phyloP scores from a whole-genome alignment of 2,113 vertebrate genomes.

The Epinephelus cyanopodus region DNA sequence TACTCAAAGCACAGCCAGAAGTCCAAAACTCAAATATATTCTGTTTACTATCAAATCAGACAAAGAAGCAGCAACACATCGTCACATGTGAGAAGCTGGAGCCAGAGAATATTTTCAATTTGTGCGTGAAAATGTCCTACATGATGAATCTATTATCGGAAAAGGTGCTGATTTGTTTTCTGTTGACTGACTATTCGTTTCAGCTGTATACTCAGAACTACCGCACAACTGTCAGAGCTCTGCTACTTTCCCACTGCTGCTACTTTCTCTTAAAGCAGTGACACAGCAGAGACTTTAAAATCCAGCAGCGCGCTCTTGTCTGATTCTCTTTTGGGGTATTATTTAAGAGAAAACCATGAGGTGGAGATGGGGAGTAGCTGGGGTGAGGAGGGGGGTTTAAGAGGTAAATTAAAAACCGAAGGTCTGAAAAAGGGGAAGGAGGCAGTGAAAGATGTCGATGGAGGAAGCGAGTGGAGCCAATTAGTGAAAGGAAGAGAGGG shows the following conservation, averaged over 20 bases:
- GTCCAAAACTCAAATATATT: background rate
- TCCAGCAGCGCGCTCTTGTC: slow-evolving; percentile 33
- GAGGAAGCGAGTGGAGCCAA: slow-evolving; percentile 73
- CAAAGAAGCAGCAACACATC: background rate
- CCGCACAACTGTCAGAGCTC: background rate
- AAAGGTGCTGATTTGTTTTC: background rate
- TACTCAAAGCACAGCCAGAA: background rate
- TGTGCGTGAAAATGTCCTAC: background rate
- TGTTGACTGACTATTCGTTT: background rate
- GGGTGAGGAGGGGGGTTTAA: background rate
- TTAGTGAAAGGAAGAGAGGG: slow-evolving; percentile 80
- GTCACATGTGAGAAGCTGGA: background rate
- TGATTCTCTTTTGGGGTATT: slow-evolving; percentile 23
- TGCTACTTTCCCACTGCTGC: slow-evolving; percentile 5
- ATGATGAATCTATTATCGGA: background rate
- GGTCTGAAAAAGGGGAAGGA: slow-evolving; percentile 65
- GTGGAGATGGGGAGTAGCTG: background rate
- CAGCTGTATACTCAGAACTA: background rate
- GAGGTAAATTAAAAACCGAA: slow-evolving; percentile 78
- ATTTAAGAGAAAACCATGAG: slow-evolving; percentile 47
- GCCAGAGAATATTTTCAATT: background rate
- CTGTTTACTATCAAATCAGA: background rate
- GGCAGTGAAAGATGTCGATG: slow-evolving; percentile 54
- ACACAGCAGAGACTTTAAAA: slow-evolving; percentile 46
- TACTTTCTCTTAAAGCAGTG: slow-evolving; percentile 10